A percentile compares a stretch with the other conserved stretches of the same genome.
Conservation (phyloP, 1,140 invertebrate species). For the Gryllus bimaculatus region DNA sequence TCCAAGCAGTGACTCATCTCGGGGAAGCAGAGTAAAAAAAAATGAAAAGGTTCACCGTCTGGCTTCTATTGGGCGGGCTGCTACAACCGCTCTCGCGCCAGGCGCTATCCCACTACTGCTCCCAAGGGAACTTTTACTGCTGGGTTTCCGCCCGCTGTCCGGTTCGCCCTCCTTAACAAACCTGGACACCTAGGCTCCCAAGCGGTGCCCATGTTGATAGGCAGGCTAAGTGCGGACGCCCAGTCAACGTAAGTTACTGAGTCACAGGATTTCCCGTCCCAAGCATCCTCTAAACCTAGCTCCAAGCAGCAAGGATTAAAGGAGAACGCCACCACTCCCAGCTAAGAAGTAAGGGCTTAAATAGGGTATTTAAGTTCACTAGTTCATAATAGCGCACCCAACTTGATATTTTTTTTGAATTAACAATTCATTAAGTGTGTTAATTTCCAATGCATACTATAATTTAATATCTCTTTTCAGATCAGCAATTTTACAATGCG, state of each 20-base stretch:
- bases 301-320: conserved; percentile 48
- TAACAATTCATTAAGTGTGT: no score
- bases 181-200: conserved; percentile 40
- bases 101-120: conserved; percentile 54
- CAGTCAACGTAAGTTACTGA: conserved; percentile 25
- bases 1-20: no score
- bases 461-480: no score
- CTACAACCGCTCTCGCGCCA: conserved; percentile 41
- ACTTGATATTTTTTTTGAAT: no score
- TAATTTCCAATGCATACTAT: no score
- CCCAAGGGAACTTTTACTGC: conserved; percentile 54
- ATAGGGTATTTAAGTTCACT: no score
- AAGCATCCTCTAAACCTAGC: conserved; percentile 39
- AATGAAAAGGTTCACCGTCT: no score
- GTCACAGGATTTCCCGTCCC: conserved; percentile 27
- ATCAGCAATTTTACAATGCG: no score
- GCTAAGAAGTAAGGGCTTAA: conserved; percentile 9
- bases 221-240: conserved; percentile 42
- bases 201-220: conserved; percentile 42
- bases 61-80: conserved; percentile 44
- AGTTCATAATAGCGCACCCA: no score
- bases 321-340: conserved; percentile 39
- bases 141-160: conserved; percentile 54
- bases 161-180: conserved; percentile 46
- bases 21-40: no score